phyloP scores from a whole-genome alignment of 2,888 invertebrate species.

The Tinea pellionella region DNA sequence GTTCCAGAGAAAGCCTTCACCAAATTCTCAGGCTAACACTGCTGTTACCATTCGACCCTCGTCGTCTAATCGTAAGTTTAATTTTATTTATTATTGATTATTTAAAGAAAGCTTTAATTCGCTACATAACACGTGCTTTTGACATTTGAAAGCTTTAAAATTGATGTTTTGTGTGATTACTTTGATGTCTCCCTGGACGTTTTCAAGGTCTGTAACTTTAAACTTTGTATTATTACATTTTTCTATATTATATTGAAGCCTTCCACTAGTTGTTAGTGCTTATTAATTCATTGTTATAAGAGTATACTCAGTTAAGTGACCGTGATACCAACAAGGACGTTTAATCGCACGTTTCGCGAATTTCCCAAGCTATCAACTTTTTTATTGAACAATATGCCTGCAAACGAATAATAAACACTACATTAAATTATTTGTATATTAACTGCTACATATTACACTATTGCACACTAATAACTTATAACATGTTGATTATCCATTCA shows the following conservation, averaged over 20 bases:
- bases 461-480: too few species aligned
- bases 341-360: too few species aligned
- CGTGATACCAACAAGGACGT: too few species aligned
- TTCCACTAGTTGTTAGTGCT: not conserved
- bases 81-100: constrained; percentile 13
- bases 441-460: too few species aligned
- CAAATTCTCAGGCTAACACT: constrained; percentile 36
- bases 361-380: too few species aligned
- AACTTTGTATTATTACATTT: not conserved
- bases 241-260: not conserved
- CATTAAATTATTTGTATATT: too few species aligned
- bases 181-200: not conserved
- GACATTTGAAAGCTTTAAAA: constrained; percentile 16
- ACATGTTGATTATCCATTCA: too few species aligned
- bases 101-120: constrained; percentile 14
- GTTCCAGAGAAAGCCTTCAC: constrained; percentile 72
- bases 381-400: too few species aligned
- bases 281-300: too few species aligned
- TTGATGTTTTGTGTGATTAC: not conserved
- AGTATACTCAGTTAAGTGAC: too few species aligned
- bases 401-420: too few species aligned
- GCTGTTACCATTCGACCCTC: constrained; percentile 43
- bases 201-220: too few species aligned
- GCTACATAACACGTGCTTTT: constrained; percentile 28
- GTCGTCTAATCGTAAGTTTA: constrained; percentile 51